Base-by-base conservation (phyloP, 2,888 invertebrate genomes). In the Diaprepes abbreviatus region DNA sequence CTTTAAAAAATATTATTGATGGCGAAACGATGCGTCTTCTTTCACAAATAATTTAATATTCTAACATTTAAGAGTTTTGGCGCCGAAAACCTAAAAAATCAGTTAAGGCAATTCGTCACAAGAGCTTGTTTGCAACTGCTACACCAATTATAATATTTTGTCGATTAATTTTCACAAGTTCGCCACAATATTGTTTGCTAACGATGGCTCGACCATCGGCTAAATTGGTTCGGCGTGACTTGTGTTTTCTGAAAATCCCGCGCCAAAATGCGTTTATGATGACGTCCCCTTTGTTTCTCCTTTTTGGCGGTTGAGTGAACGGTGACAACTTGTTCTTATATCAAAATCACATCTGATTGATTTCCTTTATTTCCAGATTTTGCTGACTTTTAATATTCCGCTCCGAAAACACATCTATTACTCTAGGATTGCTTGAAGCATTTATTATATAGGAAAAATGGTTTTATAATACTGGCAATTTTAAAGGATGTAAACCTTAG, bases 211-310 rank as follows among this genome's bases (percentile, higher is more conserved):
- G 70, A 77, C 79, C 81, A 81, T 81, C 79, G 82, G 78, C 76
- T 81, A 84, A 84, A 84, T 84, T 84, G 84, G 83, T 81, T 80
- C 76, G 77, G 79, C 81, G 81, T 84, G 84, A 84, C 83, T 83
- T 81, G 81, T 79, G 74, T 81, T 84, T 84, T 81, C 82, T 76
- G 78, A 78, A 81, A 82, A 70, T 70, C 72, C 64, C 52, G 52
- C 78, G 74, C 76, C 78, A 78, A 83, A 83, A 83, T 84, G 83
- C 81, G 83, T 83, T 83, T 84, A 83, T 83, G 84, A 84, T 83
- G 83, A 83, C 83, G 82, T 83, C 82, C 82, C 82, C 78, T 77
- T 82, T 82, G 82, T 82, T 82, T 83, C 77, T 79, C 72, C 76
- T 78, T 69, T 72, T 72, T 68, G 72, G 60, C 58, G 59, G 73